Evolutionary conservation across 2,888 invertebrate genomes (phyloP), one percentile per base, ranked within the genome.

Genomic region (Lissocephala sabroskyi): DNA sequence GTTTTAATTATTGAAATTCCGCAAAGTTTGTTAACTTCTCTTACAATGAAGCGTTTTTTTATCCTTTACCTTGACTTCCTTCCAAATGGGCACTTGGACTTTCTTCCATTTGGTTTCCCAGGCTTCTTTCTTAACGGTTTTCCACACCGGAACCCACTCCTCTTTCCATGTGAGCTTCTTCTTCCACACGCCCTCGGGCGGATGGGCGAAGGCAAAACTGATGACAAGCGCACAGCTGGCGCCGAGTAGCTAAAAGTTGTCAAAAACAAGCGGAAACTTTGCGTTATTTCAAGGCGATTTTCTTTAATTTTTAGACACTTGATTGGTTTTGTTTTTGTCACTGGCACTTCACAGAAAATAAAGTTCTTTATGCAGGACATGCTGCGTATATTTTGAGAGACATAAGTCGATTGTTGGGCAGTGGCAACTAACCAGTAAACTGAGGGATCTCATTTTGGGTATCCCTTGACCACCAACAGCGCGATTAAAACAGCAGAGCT

Each of bases 131-230:
- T 92, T 92, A 36, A 91, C 89, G 0, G 88, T 89, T 82, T 92
- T 92, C 91, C 91, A 92, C 19, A 91, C 80, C 56, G 83, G 82
- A 3, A 82, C 80, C 92, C 92, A 93, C 63, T 93, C 92, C 52
- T 91, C 90, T 83, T 94, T 94, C 94, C 94, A 94, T 19, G 88
- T 88, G 37, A 94, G 86, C 82, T 93, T 93, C 83, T 93, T 93
- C 82, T 93, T 91, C 92, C 92, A 93, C 62, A 89, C 89, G 52
- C 93, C 93, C 73, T 88, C 86, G 52, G 91, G 91, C 26, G 83
- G 83, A 75, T 83, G 84, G 49, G 83, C 83, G 49, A 68, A 73
- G 44, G 79, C 75, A 50, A 79, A 63, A 60, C 81, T 79, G 48
- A 80, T 60, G 51, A 82, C 61, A 35, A 82, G 77, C 78, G 80